Percentiles rank a stretch among this genome's conserved stretches.
These are phyloP conservation scores for Psittacula derbiana DNA, from an alignment of 2,797 vertebrate genomes.

Conservation along the genomic window DNA sequence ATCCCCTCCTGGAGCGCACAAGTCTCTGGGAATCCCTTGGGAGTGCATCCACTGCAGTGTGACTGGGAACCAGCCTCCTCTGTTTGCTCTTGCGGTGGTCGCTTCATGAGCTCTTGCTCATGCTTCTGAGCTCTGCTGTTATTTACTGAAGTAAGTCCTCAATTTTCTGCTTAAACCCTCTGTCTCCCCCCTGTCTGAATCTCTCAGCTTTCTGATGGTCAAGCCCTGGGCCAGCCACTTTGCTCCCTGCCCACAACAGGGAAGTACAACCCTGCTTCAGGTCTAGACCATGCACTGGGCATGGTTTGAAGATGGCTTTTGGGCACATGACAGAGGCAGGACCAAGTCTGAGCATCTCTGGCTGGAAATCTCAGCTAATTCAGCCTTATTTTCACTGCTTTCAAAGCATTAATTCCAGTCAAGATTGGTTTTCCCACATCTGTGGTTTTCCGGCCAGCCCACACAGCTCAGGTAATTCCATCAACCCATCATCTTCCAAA, in stretches of 20 bases:
- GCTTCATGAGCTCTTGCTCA: background rate
- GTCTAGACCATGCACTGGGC: background rate
- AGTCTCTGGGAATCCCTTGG: background rate
- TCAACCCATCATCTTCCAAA: background rate
- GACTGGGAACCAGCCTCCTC: background rate
- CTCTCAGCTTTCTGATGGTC: background rate
- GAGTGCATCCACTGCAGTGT: accelerated
- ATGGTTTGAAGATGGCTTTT: background rate
- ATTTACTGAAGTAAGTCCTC: background rate
- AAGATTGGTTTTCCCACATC: background rate
- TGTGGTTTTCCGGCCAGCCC: background rate
- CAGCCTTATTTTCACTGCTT: background rate
- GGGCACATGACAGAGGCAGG: background rate
- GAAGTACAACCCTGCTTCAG: accelerated
- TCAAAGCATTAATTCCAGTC: background rate
- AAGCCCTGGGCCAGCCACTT: background rate
- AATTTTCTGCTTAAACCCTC: background rate
- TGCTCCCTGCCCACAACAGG: background rate
- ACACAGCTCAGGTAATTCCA: background rate
- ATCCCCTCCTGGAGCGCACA: accelerated
- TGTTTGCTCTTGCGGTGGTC: background rate
- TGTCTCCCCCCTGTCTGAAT: background rate
- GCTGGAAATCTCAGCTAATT: background rate
- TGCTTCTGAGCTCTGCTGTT: background rate
- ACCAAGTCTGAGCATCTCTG: background rate